These are phyloP conservation scores for Gymnothorax reevesii DNA, from an alignment of 2,797 vertebrate species.

Conservation along the genomic window DNA sequence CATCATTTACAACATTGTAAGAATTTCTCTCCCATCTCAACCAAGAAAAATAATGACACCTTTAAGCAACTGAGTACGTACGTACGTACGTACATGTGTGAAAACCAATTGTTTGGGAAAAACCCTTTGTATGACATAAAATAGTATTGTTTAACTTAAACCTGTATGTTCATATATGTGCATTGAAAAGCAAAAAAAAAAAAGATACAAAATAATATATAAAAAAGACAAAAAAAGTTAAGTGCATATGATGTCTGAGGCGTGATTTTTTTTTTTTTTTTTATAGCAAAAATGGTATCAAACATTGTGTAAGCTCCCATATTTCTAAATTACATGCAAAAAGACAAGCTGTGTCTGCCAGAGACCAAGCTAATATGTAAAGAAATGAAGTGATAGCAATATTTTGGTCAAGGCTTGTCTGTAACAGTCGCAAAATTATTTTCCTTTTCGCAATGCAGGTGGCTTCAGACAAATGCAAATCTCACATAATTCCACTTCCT, in stretches of 20 bases:
- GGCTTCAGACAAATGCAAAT: neutral
- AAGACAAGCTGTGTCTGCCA: constrained; percentile 1
- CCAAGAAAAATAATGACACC: neutral
- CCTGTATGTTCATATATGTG: neutral
- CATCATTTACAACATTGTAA: neutral
- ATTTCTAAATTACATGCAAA: constrained; percentile 22
- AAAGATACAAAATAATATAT: neutral
- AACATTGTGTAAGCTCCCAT: neutral
- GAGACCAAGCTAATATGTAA: neutral
- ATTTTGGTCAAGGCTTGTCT: neutral
- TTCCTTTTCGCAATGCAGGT: neutral
- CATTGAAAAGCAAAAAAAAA: neutral
- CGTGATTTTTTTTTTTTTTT: neutral
- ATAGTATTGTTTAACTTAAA: constrained; percentile 9
- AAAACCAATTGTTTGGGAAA: neutral
- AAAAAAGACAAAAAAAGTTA: constrained; percentile 12
- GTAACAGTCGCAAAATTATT: neutral
- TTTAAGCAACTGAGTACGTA: neutral
- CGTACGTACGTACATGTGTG: neutral
- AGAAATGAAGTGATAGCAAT: neutral
- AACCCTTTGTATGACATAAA: neutral
- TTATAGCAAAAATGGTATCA: neutral
- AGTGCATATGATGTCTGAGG: constrained; percentile 18
- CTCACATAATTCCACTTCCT: neutral
- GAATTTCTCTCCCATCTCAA: neutral